Evolutionary conservation across 2,797 vertebrate genomes (phyloP), one percentile per base, ranked within the genome.

Genomic region (Champsocephalus gunnari): DNA sequence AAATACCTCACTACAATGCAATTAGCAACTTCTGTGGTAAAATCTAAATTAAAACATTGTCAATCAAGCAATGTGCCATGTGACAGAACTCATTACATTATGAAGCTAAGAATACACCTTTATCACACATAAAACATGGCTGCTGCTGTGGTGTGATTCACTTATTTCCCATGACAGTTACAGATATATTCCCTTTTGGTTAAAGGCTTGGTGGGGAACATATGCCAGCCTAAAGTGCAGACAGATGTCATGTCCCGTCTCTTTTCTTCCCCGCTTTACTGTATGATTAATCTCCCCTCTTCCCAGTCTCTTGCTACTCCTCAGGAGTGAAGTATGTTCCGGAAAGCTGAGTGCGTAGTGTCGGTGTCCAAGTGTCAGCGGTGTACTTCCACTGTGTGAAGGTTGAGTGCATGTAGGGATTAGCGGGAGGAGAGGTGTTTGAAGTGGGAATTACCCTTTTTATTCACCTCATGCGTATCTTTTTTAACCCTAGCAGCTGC

Each of bases 371-470:
- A 73, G 86, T 78, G 85, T 83, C 85, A 85, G 87, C 63, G 11
- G 74, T 78, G 60, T 45, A 77, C 79, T 77, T 81, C 66, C 53
- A 13, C 75, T 64, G 65, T 77, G 78, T 82, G 84, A 85, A 86
- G 85, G 85, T 72, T 87, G 85, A 83, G 79, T 86, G 81, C 83
- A 77, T 71, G 82, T 69, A 71, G 84, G 86, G 83, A 90, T 91
- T 90, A 91, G 86, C 57, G 64, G 74, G 85, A 87, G 28, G 28
- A 88, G 81, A 83, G 84, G 58, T 67, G 81, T 90, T 87, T 92
- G 87, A 89, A 91, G 89, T 87, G 86, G 75, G 85, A 77, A 82
- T 88, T 87, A 84, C 71, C 71, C 73, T 84, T 86, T 84, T 85
- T 77, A 85, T 77, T 88, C 88, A 81, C 77, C 84, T 89, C 61